Percentiles rank a stretch among this genome's conserved stretches.
phyloP scores from a whole-genome alignment of 2,113 vertebrate genomes.

The Trogon surrucura region DNA sequence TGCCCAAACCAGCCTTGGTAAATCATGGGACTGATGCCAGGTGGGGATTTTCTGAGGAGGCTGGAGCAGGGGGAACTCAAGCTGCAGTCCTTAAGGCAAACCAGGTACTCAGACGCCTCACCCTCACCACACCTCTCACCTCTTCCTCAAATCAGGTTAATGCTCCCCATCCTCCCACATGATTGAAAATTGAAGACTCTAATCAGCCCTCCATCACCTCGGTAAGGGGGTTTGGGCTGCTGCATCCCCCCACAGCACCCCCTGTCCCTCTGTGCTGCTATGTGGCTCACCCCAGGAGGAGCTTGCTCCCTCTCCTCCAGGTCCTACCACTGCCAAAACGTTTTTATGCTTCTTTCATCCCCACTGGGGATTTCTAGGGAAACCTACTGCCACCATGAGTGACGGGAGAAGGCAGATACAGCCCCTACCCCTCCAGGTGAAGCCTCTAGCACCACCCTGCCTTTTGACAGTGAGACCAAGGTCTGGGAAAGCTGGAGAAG shows the following conservation, averaged over 20 bases:
- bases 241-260: not conserved
- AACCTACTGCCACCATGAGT: not conserved
- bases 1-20: not conserved
- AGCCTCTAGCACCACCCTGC: not conserved
- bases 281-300: not conserved
- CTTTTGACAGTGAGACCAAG: not conserved
- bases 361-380: not conserved
- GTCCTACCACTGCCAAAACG: not conserved
- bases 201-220: not conserved
- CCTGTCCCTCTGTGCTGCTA: not conserved
- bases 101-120: not conserved
- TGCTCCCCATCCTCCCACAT: rapidly evolving
- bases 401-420: not conserved
- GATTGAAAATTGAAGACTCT: not conserved
- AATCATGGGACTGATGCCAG: not conserved
- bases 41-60: not conserved
- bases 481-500: not conserved
- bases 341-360: not conserved
- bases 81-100: not conserved
- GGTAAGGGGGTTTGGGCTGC: not conserved
- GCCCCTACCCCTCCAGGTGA: not conserved
- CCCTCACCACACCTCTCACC: not conserved
- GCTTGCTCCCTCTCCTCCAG: not conserved
- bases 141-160: not conserved
- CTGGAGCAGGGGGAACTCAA: not conserved